Base-by-base conservation (phyloP, 1,140 invertebrate genomes). In the Papilio helenus region DNA sequence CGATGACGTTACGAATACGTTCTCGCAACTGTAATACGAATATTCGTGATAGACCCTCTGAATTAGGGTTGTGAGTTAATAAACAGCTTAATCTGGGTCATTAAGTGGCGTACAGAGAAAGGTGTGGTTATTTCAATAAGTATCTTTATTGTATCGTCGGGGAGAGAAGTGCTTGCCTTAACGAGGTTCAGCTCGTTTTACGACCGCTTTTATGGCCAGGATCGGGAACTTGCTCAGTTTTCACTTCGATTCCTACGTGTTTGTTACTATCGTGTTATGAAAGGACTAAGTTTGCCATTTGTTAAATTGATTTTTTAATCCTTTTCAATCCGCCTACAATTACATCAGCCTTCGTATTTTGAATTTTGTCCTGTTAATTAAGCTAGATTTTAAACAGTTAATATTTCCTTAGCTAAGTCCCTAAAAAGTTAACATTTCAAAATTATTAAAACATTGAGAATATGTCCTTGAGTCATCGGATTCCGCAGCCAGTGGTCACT, bases 101-200 rank as follows among this genome's bases (percentile, higher is more conserved):
- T 78, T 51, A 77, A 83, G 65, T 68, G 80, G 10, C 20, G 49
- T 74, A 82, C 74, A 80, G 72, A 80, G 79, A 71, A 77, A 88
- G 87, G 86, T 87, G 87, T 82, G 88, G 84, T 86, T 88, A 87
- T 86, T 85, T 85, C 87, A 89, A 87, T 89, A 87, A 88, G 83
- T 83, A 79, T 84, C 77, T 89, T 88, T 89, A 90, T 88, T 88
- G 86, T 86, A 87, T 87, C 82, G 84, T 81, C 39, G 78, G 65
- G 55, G 79, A 58, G 81, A 81, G 85, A 83, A 88, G 85, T 86
- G 82, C 85, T 88, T 83, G 82, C 79, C 61, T 81, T 89, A 84
- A 89, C 82, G 86, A 87, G 87, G 79, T 82, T 84, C 82, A 78
- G 79, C 78, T 76, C 44, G 44, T 79, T 88, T 88, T 86, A 90